Base-by-base conservation (phyloP, 2,113 vertebrate genomes). In the Benitochromis conjunctus region DNA sequence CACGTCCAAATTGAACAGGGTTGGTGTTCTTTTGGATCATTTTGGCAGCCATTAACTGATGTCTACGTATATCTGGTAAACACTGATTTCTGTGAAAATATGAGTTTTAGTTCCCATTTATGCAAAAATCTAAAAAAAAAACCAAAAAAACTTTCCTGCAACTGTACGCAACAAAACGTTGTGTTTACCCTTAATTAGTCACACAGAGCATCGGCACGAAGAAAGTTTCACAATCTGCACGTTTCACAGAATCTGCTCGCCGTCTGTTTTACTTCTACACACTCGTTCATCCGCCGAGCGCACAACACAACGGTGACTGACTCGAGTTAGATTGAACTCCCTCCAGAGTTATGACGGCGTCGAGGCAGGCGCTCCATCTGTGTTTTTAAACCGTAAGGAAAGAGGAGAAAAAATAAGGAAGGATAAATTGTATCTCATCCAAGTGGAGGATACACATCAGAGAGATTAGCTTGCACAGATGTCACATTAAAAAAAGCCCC, bases 391-490 rank as follows among this genome's bases (percentile, higher is more conserved):
- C 54, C 6, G 79, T 46, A 12, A 58, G 66, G 36, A 82, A 51
- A 78, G 3, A 24, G 29, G 14, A 14, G 10, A 3, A 16, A 54
- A 55, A 71, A 43, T 51, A 31, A 60, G 81, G 38, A 16, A 34
- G 31, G 48, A 85, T 14, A 41, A 77, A 80, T 5, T 85, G 87
- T 85, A 90, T 92, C 89, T 89, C 80, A 53, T 91, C 87, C 89
- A 53, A 76, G 74, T 48, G 7, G 85, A 78, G 87, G 90, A 90
- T 80, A 84, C 79, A 84, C 86, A 84, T 86, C 84, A 83, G 71
- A 83, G 82, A 79, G 84, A 89, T 84, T 57, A 90, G 81, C 41
- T 85, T 48, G 60, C 87, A 94, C 91, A 93, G 89, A 93, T 84
- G 90, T 92, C 86, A 89, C 83, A 88, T 84, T 89, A 85, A 84